These are phyloP conservation scores for Ferrisia virgata DNA, from an alignment of 2,888 invertebrate genomes.

Conservation along the genomic window DNA sequence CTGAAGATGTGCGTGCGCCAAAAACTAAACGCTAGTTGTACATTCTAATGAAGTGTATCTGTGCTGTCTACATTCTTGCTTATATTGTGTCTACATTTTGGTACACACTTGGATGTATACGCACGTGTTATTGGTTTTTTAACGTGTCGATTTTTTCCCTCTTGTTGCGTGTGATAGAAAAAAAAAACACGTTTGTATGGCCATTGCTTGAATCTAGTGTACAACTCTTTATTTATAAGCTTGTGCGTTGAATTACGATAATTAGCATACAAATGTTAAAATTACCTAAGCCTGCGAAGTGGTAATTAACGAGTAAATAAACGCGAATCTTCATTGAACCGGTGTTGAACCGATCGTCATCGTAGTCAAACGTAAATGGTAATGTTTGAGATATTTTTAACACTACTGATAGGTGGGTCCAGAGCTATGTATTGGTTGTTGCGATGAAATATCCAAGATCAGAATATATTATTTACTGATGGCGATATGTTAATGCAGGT, in stretches of 20 bases:
- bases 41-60: no score
- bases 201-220: not conserved
- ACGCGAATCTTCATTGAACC: not conserved
- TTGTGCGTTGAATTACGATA: not conserved
- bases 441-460: no score
- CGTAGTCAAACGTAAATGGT: not conserved
- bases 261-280: not conserved
- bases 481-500: no score
- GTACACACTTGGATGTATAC: not conserved
- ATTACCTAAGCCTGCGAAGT: not conserved
- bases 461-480: no score
- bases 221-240: no score
- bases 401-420: no score
- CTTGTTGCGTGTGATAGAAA: not conserved
- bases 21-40: no score
- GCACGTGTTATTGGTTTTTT: not conserved
- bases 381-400: not conserved
- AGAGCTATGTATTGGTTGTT: no score
- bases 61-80: no score
- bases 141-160: not conserved
- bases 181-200: not conserved
- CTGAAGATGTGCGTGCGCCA: not conserved
- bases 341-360: not conserved
- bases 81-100: no score
- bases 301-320: constrained; percentile 5